Evolutionary conservation across 2,113 vertebrate genomes (phyloP).

Genomic region (Elachura formosa): DNA sequence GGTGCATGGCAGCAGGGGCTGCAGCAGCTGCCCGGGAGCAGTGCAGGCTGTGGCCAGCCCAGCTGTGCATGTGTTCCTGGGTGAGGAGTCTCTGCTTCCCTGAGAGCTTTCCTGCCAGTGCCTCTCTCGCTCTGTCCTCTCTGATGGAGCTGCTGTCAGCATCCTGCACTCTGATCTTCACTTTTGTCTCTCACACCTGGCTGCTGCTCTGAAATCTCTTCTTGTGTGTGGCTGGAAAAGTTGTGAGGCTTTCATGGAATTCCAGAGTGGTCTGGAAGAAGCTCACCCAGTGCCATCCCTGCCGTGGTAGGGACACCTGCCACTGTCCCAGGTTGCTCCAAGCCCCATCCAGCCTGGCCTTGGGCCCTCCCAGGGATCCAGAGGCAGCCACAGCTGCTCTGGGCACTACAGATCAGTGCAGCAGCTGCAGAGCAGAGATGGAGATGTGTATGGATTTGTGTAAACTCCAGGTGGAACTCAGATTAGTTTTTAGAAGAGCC

Average conservation of each 20-base stretch:
- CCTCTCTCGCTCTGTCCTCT: constrained; percentile 19
- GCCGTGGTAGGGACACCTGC: background rate
- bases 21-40: background rate
- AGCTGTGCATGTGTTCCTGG: background rate
- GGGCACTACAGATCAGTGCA: background rate
- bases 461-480: background rate
- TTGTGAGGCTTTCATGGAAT: background rate
- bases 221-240: background rate
- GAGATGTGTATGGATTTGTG: background rate
- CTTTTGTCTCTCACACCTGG: background rate
- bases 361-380: background rate
- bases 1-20: constrained; percentile 61
- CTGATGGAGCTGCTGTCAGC: background rate
- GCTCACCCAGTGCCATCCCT: background rate
- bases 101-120: background rate
- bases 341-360: background rate
- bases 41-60: background rate
- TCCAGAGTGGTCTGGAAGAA: background rate
- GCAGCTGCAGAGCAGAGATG: background rate
- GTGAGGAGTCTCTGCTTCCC: background rate
- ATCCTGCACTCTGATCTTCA: background rate
- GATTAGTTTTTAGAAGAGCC: background rate
- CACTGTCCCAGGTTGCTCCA: background rate
- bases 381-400: background rate
- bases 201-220: background rate